Conservation (phyloP, 2,797 vertebrate genomes). For the Hipposideros larvatus region DNA sequence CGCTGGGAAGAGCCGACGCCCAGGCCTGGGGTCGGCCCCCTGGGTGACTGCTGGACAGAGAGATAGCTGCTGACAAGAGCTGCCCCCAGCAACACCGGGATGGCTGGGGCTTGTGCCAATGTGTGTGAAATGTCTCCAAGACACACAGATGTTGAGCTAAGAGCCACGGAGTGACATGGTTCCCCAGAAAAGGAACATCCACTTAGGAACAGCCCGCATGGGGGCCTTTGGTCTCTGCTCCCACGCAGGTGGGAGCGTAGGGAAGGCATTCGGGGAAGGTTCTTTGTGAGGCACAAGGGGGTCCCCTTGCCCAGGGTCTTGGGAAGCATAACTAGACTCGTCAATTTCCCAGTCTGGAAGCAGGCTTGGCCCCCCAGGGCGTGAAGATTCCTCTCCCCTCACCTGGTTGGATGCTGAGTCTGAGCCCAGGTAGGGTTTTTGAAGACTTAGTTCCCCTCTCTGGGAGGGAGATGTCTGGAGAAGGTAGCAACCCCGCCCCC, state of each 20-base stretch:
- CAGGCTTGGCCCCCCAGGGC: neutral
- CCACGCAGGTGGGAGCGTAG: neutral
- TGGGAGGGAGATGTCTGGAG: neutral
- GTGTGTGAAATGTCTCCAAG: neutral
- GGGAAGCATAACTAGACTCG: neutral
- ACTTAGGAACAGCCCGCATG: neutral
- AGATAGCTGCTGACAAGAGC: neutral
- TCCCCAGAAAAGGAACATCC: neutral
- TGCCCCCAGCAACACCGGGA: neutral
- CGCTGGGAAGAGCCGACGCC: neutral
- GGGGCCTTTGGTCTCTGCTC: neutral
- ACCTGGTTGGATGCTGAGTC: neutral
- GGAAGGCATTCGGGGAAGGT: neutral
- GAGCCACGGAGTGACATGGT: neutral
- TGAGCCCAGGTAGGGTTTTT: neutral
- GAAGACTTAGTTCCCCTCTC: neutral
- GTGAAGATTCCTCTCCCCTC: rapidly evolving
- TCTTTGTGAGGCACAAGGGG: neutral
- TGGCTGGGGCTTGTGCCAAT: neutral
- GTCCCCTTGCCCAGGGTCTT: neutral
- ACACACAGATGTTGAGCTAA: neutral
- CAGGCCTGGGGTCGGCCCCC: neutral
- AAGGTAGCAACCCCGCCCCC: neutral
- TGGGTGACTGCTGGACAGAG: neutral
- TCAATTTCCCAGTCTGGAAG: neutral